Conservation (phyloP, 2,888 invertebrate species). For the Caenorhabditis doughertyi region DNA sequence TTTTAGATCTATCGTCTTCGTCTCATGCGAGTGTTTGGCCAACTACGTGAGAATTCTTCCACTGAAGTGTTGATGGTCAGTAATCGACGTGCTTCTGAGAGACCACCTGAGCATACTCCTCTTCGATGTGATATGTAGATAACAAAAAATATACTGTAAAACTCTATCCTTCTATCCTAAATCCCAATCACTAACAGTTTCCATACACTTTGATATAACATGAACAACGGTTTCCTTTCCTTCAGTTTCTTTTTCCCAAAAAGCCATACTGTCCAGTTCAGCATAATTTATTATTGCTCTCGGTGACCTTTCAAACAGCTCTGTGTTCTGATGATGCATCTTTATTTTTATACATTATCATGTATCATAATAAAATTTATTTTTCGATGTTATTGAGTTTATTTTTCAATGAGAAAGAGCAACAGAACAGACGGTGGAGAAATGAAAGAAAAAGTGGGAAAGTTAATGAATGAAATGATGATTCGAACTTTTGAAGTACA, state of each 20-base stretch:
- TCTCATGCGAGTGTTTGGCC: constrained; percentile 45
- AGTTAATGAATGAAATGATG: background rate
- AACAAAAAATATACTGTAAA: background rate
- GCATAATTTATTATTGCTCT: constrained; percentile 52
- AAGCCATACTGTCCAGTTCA: constrained; percentile 21
- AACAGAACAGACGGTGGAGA: background rate
- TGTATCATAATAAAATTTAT: constrained; percentile 31
- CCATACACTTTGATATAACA: constrained; percentile 28
- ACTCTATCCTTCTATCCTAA: background rate
- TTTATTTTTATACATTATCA: constrained; percentile 2
- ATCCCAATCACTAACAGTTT: constrained; percentile 20
- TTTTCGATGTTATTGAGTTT: background rate
- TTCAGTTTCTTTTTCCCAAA: background rate
- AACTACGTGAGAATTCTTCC: constrained; percentile 58
- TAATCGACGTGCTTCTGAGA: constrained; percentile 56
- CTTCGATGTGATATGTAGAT: constrained; percentile 58
- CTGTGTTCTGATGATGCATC: constrained; percentile 25
- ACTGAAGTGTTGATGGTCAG: constrained; percentile 62
- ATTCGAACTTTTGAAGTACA: constrained; percentile 23
- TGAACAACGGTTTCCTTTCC: constrained; percentile 37
- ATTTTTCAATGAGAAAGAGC: background rate
- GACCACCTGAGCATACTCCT: constrained; percentile 61
- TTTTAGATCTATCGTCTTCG: constrained; percentile 65
- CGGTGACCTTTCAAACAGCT: constrained; percentile 39
- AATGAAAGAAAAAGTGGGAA: background rate